These are phyloP conservation scores for Sylvilagus bachmani DNA, from an alignment of 2,113 vertebrate genomes.

Conservation along the genomic window DNA sequence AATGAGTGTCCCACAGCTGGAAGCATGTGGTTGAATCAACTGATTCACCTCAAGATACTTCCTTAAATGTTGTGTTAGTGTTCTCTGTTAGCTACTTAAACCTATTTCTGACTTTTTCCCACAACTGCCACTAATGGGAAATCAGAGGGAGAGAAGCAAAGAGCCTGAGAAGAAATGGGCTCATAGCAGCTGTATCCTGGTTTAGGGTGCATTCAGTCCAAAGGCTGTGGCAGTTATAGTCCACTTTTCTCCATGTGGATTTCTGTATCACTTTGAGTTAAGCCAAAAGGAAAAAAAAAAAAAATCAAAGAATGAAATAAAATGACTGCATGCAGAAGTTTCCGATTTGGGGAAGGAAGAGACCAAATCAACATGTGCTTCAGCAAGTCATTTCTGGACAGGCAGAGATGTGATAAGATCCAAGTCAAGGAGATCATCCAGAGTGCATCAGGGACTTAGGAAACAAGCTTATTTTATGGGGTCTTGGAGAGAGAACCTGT, in stretches of 20 bases:
- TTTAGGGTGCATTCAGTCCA: not conserved
- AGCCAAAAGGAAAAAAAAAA: constrained; percentile 51
- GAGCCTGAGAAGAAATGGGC: not conserved
- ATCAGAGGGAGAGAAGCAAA: not conserved
- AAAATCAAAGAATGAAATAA: constrained; percentile 64
- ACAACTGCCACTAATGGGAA: not conserved
- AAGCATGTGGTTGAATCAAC: not conserved
- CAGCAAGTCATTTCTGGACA: constrained; percentile 61
- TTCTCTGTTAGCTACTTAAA: not conserved
- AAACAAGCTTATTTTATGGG: constrained; percentile 9
- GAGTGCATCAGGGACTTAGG: constrained; percentile 13
- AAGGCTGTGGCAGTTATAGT: constrained; percentile 41
- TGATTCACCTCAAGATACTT: not conserved
- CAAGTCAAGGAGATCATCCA: constrained; percentile 62
- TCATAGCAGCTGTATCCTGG: not conserved
- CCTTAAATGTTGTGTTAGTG: not conserved
- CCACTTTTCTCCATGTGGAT: constrained; percentile 57
- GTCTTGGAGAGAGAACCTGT: not conserved
- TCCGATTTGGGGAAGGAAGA: constrained; percentile 65
- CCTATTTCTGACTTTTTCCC: not conserved
- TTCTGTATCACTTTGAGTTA: constrained; percentile 70
- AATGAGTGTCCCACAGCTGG: constrained; percentile 41
- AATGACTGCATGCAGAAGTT: constrained; percentile 61
- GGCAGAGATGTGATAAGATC: constrained; percentile 55
- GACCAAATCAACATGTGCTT: constrained; percentile 55